Base-by-base conservation (phyloP, 53 echinoderm and acorn worm species). In the Stichopus horrens region DNA sequence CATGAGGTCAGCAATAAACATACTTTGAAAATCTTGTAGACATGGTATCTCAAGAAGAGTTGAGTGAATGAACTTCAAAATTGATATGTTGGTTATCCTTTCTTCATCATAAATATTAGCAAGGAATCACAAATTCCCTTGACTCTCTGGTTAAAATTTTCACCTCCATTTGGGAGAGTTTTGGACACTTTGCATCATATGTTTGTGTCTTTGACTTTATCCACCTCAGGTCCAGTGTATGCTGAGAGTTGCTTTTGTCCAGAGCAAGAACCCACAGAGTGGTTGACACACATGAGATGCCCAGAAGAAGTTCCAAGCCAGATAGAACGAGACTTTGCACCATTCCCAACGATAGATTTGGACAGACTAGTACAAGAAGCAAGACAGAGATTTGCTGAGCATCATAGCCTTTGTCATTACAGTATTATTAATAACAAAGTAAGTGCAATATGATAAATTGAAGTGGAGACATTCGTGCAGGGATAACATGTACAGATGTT, bases 381-480 rank as follows among this genome's bases (percentile, higher is more conserved):
- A 14, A 87, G 92, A 37, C 37, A 73, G 10, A 93, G 93, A 80
- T 98, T 94, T 77, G 90, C 90, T 9, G 83, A 63, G 77, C 93
- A 95, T 79, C 98, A 98, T 74, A 98, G 98, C 83, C 89, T 98
- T 11, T 94, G 89, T 57, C 98, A 98, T 83, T 98, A 98, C 86
- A 89, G 84, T 59, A 98, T 98, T 59, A 93, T 93, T 4, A 66
- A 98, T 88, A 98, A 98, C 77, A 93, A 81, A 82, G 98, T 98
- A 88, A 94, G 96, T 86, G 8, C 13, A 81, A 22, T 0, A 1
- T 9, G 9, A 37, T 37, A 18, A 66, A 66, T 3, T 66, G 37
- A 37, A 37, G 37, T 37, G 1, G 37, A 37, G 37, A 37, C 37
- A 37, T 37, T 0, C 2, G 37, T 37, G 37, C 37, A 2, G 37